These are phyloP conservation scores for Cephalopholis sonnerati DNA, from an alignment of 2,113 vertebrate genomes.

Conservation along the genomic window DNA sequence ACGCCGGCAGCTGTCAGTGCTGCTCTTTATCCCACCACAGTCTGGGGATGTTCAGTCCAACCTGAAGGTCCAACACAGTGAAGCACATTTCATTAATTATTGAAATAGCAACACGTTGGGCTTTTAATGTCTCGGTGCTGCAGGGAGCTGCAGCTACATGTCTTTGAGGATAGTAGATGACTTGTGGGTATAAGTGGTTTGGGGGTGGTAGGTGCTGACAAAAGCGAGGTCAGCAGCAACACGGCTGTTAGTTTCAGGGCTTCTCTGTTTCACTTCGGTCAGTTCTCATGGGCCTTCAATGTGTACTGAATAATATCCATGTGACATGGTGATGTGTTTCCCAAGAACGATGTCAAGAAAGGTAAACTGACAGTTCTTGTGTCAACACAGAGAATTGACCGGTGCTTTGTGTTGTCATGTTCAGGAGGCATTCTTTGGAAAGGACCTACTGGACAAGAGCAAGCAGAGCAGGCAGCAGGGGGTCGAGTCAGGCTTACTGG, in stretches of 20 bases:
- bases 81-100: constrained; percentile 82
- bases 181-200: constrained; percentile 58
- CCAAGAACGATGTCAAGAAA: constrained; percentile 19
- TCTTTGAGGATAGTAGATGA: constrained; percentile 59
- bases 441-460: constrained; percentile 95
- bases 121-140: constrained; percentile 80
- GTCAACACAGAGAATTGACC: constrained; percentile 36
- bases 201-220: constrained; percentile 34
- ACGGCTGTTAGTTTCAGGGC: constrained; percentile 31
- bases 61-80: constrained; percentile 67
- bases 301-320: constrained; percentile 14
- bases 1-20: constrained; percentile 71
- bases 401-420: constrained; percentile 54
- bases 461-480: constrained; percentile 90
- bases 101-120: constrained; percentile 69
- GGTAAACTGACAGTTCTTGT: constrained; percentile 15
- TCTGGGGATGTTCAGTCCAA: constrained; percentile 50
- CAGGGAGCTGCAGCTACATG: constrained; percentile 57
- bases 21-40: constrained; percentile 59
- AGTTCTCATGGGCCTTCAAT: constrained; percentile 28
- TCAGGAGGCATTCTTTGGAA: constrained; percentile 98
- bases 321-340: constrained; percentile 35
- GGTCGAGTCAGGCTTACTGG: constrained; percentile 84
- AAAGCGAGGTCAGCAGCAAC: constrained; percentile 43
- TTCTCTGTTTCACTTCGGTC: constrained; percentile 29